A percentile compares a stretch with the other conserved stretches of the same genome.
These are phyloP conservation scores for Squalus acanthias DNA, from an alignment of 2,797 vertebrate genomes.

Conservation along the genomic window DNA sequence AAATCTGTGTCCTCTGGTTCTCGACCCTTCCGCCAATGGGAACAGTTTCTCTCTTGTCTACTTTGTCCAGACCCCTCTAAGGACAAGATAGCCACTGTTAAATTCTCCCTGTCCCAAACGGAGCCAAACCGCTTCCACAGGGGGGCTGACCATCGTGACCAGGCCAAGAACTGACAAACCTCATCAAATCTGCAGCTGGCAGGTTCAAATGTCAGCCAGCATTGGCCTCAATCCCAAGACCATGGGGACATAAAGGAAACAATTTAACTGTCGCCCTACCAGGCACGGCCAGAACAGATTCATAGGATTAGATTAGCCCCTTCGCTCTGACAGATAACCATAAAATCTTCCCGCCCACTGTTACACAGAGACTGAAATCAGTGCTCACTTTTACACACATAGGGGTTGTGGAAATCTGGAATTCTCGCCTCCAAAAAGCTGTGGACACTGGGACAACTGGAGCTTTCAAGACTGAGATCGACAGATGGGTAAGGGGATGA, in stretches of 20 bases:
- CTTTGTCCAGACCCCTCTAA: no score
- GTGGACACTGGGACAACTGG: neutral
- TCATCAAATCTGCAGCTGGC: neutral
- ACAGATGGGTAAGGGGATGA: neutral
- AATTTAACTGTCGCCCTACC: neutral
- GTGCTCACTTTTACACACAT: no score
- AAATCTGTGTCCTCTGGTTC: no score
- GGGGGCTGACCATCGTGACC: neutral
- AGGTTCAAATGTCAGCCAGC: constrained; percentile 3
- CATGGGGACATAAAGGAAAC: neutral
- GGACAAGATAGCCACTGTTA: neutral
- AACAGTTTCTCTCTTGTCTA: no score
- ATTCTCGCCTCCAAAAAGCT: neutral
- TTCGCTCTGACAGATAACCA: neutral
- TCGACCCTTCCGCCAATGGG: no score
- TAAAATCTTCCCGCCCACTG: neutral
- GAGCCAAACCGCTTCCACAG: neutral
- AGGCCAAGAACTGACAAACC: constrained; percentile 31
- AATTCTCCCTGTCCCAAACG: neutral
- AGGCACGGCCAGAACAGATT: neutral
- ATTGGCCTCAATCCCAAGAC: neutral
- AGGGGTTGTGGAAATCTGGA: neutral
- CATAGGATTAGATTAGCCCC: constrained; percentile 14
- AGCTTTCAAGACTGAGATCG: neutral
- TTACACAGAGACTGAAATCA: neutral